phyloP scores from a whole-genome alignment of 2,888 invertebrate genomes.

The Brachycybe producta region DNA sequence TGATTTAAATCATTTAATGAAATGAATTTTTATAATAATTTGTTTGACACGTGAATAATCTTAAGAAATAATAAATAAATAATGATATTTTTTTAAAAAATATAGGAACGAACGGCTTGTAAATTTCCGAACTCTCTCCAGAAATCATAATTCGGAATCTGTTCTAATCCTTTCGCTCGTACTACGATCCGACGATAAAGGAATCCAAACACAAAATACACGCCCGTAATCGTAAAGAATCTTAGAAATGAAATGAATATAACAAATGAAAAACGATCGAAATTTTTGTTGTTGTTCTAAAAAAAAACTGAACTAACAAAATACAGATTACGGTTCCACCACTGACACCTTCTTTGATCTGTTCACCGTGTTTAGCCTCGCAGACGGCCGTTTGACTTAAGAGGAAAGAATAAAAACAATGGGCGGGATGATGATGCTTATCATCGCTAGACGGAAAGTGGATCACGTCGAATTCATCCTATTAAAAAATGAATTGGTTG shows the following conservation, averaged over 20 bases:
- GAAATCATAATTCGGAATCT: constrained; percentile 35
- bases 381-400: no score
- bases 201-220: constrained; percentile 32
- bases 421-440: no score
- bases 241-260: no score
- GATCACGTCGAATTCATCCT: no score
- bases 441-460: no score
- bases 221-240: constrained; percentile 27
- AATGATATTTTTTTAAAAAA: background rate
- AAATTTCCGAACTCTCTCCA: constrained; percentile 36
- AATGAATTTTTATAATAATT: no score
- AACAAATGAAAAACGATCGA: constrained; percentile 17
- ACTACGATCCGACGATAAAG: constrained; percentile 32
- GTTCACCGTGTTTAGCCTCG: background rate
- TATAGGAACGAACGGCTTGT: constrained; percentile 30
- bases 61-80: no score
- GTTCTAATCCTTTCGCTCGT: constrained; percentile 34
- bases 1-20: no score
- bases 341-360: constrained; percentile 26
- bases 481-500: no score
- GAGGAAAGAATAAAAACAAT: no score
- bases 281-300: background rate
- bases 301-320: constrained; percentile 27
- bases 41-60: no score
- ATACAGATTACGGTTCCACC: constrained; percentile 32